phyloP scores from a whole-genome alignment of 1,140 invertebrate species.

The Dendrolimus kikuchii region DNA sequence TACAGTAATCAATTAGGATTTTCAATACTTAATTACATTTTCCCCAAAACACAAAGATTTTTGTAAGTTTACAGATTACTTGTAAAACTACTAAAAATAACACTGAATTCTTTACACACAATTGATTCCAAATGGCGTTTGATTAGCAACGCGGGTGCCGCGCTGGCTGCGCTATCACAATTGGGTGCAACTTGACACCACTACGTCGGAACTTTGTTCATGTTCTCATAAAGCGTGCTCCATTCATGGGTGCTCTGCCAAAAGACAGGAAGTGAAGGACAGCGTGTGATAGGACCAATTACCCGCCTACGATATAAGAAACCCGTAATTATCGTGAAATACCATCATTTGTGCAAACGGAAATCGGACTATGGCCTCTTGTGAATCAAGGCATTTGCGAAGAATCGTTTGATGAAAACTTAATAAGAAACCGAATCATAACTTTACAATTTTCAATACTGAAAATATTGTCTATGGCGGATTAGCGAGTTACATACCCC shows the following conservation, averaged over 20 bases:
- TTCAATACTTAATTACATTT: no score
- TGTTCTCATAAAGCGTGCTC: conserved; percentile 25
- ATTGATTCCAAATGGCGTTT: conserved; percentile 13
- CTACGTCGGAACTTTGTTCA: conserved; percentile 36
- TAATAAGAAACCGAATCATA: no score
- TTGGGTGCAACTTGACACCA: conserved; percentile 47
- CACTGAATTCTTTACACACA: conserved; percentile 3
- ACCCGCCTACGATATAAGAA: conserved; percentile 58
- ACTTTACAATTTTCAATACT: no score
- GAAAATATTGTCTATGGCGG: no score
- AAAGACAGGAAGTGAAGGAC: conserved; percentile 62
- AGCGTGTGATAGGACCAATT: conserved; percentile 58
- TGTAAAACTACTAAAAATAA: no score
- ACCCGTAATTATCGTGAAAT: conserved; percentile 64
- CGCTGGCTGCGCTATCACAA: conserved; percentile 28
- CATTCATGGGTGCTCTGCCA: conserved; percentile 32
- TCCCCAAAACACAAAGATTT: no score
- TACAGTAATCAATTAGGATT: no score
- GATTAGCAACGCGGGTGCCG: conserved; percentile 38
- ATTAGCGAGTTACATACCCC: no score
- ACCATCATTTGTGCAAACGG: conserved; percentile 4
- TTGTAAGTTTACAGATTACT: no score
- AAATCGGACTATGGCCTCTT: no score
- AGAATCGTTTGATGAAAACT: no score
- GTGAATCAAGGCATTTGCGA: no score